Conservation (phyloP, 2,888 invertebrate genomes). For the Synanthedon formicaeformis region DNA sequence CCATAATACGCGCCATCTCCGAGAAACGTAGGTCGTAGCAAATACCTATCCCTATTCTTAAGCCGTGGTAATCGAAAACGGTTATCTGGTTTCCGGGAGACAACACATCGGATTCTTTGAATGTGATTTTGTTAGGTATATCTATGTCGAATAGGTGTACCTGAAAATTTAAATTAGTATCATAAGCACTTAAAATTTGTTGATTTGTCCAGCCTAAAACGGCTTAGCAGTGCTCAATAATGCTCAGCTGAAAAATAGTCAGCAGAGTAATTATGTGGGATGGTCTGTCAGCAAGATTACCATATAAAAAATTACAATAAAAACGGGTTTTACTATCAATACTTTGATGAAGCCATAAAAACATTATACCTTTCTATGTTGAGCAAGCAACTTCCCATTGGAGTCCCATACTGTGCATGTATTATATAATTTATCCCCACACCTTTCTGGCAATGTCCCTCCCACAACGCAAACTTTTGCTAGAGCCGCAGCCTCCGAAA, state of each 20-base stretch:
- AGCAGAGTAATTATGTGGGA: no score
- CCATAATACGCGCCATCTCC: slow-evolving; percentile 84
- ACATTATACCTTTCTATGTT: slow-evolving; percentile 81
- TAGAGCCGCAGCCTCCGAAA: slow-evolving; percentile 82
- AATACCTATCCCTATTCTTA: slow-evolving; percentile 89
- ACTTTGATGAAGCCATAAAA: neutral
- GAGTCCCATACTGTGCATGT: slow-evolving; percentile 90
- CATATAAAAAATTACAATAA: no score
- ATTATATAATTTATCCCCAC: slow-evolving; percentile 79
- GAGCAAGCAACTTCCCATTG: slow-evolving; percentile 80
- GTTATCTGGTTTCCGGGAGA: slow-evolving; percentile 80
- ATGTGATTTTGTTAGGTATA: slow-evolving; percentile 91
- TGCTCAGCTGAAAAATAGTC: no score
- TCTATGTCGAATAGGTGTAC: slow-evolving; percentile 97
- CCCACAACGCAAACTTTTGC: slow-evolving; percentile 85
- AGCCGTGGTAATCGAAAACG: slow-evolving; percentile 76
- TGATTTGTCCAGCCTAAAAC: no score
- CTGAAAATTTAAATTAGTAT: slow-evolving; percentile 45
- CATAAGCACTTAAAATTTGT: no score
- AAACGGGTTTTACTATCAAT: neutral
- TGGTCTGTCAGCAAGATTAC: no score
- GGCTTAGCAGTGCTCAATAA: no score
- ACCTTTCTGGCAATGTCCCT: slow-evolving; percentile 89
- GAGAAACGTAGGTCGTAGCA: slow-evolving; percentile 96
- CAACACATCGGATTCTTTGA: slow-evolving; percentile 90